Evolutionary conservation across 2,797 vertebrate genomes (phyloP).

Genomic region (Myripristis jacobus): DNA sequence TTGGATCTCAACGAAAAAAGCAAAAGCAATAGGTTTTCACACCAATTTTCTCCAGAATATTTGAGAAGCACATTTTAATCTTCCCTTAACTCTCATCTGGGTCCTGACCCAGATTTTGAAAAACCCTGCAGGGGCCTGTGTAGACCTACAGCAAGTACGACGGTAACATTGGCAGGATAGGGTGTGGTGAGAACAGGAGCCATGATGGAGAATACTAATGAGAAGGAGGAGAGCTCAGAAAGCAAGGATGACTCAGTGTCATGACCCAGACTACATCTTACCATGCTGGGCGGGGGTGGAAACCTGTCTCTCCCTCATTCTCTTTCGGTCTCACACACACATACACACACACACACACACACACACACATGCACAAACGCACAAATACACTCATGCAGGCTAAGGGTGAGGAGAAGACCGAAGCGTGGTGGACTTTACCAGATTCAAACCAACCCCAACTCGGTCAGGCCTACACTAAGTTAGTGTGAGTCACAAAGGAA

Average conservation of each 20-base stretch:
- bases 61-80: slow-evolving; percentile 51
- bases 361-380: slow-evolving; percentile 18
- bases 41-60: slow-evolving; percentile 52
- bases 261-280: slow-evolving; percentile 46
- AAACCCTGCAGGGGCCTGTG: slow-evolving; percentile 49
- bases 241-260: slow-evolving; percentile 71
- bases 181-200: slow-evolving; percentile 62
- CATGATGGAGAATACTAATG: slow-evolving; percentile 50
- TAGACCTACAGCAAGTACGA: slow-evolving; percentile 45
- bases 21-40: slow-evolving; percentile 29
- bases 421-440: slow-evolving; percentile 57
- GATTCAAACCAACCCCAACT: slow-evolving; percentile 53
- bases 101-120: slow-evolving; percentile 66
- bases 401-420: slow-evolving; percentile 7
- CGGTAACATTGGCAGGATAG: slow-evolving; percentile 25
- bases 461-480: slow-evolving; percentile 50
- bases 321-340: slow-evolving; percentile 6
- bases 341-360: too few species aligned
- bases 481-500: slow-evolving; percentile 76
- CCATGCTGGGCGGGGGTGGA: slow-evolving; percentile 36
- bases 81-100: slow-evolving; percentile 59
- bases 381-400: slow-evolving; percentile 29
- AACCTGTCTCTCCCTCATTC: slow-evolving; percentile 34
- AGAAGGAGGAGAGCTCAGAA: slow-evolving; percentile 40
- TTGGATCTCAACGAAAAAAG: slow-evolving; percentile 26